phyloP scores from a whole-genome alignment of 2,888 invertebrate species.

The Philaethria dido region DNA sequence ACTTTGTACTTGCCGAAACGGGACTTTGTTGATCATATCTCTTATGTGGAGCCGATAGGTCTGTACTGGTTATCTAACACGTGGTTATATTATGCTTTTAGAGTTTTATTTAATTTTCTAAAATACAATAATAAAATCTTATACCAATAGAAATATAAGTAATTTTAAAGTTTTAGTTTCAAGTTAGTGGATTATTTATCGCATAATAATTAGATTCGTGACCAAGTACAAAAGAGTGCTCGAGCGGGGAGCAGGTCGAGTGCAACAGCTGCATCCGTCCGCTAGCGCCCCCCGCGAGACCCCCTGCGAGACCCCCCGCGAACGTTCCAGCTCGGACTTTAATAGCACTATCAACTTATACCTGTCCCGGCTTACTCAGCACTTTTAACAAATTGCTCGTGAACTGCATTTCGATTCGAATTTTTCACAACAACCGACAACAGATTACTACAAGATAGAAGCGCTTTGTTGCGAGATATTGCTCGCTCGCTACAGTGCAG shows the following conservation, averaged over 20 bases:
- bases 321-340: constrained; percentile 49
- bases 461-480: constrained; percentile 33
- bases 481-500: constrained; percentile 6
- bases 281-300: constrained; percentile 43
- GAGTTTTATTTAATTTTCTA: not conserved
- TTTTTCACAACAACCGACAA: constrained; percentile 33
- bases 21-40: constrained; percentile 94
- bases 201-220: not conserved
- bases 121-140: not conserved
- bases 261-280: constrained; percentile 12
- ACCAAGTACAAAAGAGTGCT: not conserved
- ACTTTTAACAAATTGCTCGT: constrained; percentile 36
- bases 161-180: not conserved
- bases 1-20: constrained; percentile 93
- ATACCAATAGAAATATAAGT: too few relatives aligned
- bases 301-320: constrained; percentile 31
- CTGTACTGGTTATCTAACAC: not conserved
- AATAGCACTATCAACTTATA: constrained; percentile 46
- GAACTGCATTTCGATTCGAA: constrained; percentile 36
- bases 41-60: constrained; percentile 94
- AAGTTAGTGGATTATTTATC: not conserved
- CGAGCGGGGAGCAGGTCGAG: not conserved
- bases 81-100: not conserved
- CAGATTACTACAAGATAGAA: constrained; percentile 33
- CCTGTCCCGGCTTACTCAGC: constrained; percentile 30